Evolutionary conservation across 2,797 vertebrate species (phyloP).

Genomic region (Urosaurus nigricauda): DNA sequence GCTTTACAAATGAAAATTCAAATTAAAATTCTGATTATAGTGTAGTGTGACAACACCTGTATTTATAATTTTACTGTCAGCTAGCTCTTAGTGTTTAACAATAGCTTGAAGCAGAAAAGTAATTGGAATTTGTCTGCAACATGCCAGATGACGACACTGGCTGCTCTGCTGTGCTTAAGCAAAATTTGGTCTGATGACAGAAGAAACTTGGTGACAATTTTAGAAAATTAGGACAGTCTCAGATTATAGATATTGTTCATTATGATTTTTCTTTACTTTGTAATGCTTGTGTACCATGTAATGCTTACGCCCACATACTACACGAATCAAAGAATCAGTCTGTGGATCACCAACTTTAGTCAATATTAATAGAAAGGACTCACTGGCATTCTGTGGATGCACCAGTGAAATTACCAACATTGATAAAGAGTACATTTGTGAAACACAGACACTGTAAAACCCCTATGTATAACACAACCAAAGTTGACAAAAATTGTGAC

Average conservation of each 20-base stretch:
- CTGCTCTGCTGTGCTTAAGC: conserved; percentile 78
- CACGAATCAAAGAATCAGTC: conserved; percentile 12
- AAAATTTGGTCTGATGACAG: conserved; percentile 82
- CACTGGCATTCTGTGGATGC: background rate
- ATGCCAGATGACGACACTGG: conserved; percentile 83
- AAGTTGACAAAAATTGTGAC: conserved; percentile 7
- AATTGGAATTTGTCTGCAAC: conserved; percentile 89
- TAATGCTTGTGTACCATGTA: background rate
- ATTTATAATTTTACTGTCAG: conserved; percentile 92
- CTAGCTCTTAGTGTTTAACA: conserved; percentile 87
- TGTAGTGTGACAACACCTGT: conserved; percentile 90
- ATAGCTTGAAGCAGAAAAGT: conserved; percentile 86
- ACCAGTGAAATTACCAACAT: background rate
- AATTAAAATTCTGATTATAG: conserved; percentile 91
- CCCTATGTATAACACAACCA: background rate
- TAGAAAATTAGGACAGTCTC: conserved; percentile 59
- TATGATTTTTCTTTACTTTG: background rate
- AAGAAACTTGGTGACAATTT: conserved; percentile 77
- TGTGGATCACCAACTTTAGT: conserved; percentile 13
- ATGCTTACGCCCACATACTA: background rate
- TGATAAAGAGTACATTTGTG: background rate
- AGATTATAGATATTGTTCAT: conserved; percentile 23
- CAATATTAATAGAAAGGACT: conserved; percentile 1
- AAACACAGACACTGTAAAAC: background rate
- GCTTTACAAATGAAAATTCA: conserved; percentile 89